Evolutionary conservation across 2,797 vertebrate species (phyloP).

Genomic region (Staurois parvus): DNA sequence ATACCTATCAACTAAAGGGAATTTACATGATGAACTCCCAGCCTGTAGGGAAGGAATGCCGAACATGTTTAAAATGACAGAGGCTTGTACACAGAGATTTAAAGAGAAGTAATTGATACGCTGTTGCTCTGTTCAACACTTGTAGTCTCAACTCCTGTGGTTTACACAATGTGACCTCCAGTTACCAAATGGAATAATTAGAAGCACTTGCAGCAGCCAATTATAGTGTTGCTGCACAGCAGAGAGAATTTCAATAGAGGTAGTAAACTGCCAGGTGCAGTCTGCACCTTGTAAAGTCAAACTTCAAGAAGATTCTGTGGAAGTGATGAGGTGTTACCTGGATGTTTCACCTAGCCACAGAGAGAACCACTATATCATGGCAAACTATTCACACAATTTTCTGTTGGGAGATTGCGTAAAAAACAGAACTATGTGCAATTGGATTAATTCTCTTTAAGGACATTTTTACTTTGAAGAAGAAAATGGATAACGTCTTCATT

Average conservation of each 20-base stretch:
- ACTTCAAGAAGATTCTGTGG: background rate
- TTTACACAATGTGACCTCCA: conserved; percentile 49
- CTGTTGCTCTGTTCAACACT: conserved; percentile 29
- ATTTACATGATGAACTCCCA: conserved; percentile 1
- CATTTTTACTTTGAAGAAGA: too few relatives aligned
- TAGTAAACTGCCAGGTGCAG: conserved; percentile 31
- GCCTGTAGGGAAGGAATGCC: conserved; percentile 9
- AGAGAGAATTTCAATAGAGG: conserved; percentile 29
- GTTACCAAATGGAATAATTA: conserved; percentile 51
- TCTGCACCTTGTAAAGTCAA: conserved; percentile 19
- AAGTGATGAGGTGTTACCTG: background rate
- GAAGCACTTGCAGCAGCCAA: conserved; percentile 28
- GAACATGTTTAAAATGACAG: conserved; percentile 22
- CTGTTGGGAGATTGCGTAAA: background rate
- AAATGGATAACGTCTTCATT: background rate
- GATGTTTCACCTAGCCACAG: background rate
- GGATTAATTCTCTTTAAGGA: background rate
- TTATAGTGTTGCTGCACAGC: conserved; percentile 27
- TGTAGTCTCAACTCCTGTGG: conserved; percentile 41
- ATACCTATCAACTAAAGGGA: conserved; percentile 19
- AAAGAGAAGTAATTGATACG: conserved; percentile 44
- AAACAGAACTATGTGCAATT: background rate
- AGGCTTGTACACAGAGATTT: conserved; percentile 4
- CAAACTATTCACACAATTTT: background rate
- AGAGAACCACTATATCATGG: background rate